Evolutionary conservation across 1,140 invertebrate genomes (phyloP), one percentile per base, ranked within the genome.

Genomic region (Heterodera carotae): DNA sequence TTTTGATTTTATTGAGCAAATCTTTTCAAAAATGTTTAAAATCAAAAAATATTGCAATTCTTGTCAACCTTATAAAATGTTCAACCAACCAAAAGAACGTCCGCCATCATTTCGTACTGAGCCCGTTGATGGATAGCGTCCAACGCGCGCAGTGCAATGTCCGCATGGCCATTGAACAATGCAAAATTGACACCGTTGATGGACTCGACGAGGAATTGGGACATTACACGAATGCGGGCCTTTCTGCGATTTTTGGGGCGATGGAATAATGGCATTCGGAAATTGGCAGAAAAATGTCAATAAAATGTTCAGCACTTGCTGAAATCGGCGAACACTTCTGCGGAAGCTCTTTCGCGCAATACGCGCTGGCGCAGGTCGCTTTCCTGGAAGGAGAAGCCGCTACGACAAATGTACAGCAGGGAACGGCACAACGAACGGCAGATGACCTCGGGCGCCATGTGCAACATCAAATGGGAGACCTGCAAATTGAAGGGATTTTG

Each of bases 121-220:
- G 86, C 83, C 43, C 85, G 77, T 62, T 87, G 84, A 79, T 86
- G 85, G 59, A 86, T 43, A 10, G 86, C 83, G 67, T 86, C 85
- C n/a, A 86, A 53, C 15, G 86, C 86, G 10, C 83, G 68, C 8
- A 86, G 64, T 0, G 81, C 85, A 18, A 82, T 59, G 76, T 86
- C 84, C 6, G 85, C 82, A 53, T 80, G 77, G 43, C 86, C 86
- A 75, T 87, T 86, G 76, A 85, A 82, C 36, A 86, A 75, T 34
- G 84, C 76, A 70, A 85, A 81, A 68, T 85, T 85, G 33, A 86
- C 69, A 22, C 81, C 84, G 66, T 78, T 82, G 12, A 86, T 69
- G n/a, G 83, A 68, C 76, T 86, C 86, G 68, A 82, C 69, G 22
- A 85, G 73, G 73, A 86, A 83, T n/a, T 73, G 70, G 15, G 84